phyloP scores from a whole-genome alignment of 2,113 vertebrate genomes.

The Sporophila hypoxantha region DNA sequence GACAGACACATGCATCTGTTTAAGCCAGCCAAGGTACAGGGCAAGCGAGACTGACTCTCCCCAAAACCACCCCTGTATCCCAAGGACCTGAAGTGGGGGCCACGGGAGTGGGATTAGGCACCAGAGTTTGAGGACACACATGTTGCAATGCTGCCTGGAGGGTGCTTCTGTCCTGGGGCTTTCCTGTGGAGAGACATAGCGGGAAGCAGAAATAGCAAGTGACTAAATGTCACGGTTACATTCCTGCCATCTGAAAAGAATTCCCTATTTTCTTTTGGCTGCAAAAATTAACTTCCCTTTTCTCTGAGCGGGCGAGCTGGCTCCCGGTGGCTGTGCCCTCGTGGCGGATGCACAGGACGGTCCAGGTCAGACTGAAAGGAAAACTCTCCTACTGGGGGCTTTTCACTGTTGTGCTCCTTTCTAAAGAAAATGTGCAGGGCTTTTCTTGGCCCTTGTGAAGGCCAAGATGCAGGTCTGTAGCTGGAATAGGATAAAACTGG shows the following conservation, averaged over 20 bases:
- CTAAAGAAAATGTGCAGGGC: conserved; percentile 37
- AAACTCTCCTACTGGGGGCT: conserved; percentile 29
- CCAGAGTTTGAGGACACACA: background rate
- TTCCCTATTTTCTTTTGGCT: conserved; percentile 48
- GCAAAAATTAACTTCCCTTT: conserved; percentile 29
- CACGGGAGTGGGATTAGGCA: background rate
- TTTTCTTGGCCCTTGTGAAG: conserved; percentile 32
- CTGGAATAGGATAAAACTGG: conserved; percentile 24
- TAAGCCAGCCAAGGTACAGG: background rate
- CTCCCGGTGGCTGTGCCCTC: conserved; percentile 17
- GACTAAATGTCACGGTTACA: conserved; percentile 24
- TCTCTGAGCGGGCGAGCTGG: background rate
- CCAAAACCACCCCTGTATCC: background rate
- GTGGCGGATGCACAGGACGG: background rate
- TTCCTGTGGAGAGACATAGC: background rate
- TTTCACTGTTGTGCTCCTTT: conserved; percentile 46
- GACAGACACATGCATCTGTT: background rate
- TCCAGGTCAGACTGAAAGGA: conserved; percentile 55
- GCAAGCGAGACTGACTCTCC: rapidly evolving
- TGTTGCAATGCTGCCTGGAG: background rate
- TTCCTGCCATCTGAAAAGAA: conserved; percentile 39
- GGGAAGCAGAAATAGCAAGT: conserved; percentile 14
- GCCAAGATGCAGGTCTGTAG: conserved; percentile 23
- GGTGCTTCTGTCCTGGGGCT: background rate
- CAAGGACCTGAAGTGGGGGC: rapidly evolving